Base-by-base conservation (phyloP, 2,113 vertebrate genomes). In the Chaetodon trifascialis region DNA sequence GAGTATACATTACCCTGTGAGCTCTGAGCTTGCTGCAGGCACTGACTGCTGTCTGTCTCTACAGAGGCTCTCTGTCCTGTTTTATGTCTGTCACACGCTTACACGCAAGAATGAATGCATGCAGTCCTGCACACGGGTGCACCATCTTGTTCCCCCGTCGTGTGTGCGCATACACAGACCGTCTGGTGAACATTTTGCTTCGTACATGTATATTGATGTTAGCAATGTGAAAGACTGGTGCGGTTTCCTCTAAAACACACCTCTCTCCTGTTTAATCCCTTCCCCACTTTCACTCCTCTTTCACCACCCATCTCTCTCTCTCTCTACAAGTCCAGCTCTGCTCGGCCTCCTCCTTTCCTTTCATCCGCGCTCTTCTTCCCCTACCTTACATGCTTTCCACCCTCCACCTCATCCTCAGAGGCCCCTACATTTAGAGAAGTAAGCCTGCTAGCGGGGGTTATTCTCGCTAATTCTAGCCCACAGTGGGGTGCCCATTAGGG, bases 401-500 rank as follows among this genome's bases (percentile, higher is more conserved):
- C 89, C 86, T 89, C 84, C 65, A 64, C 38, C 65, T 78, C 56
- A 68, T 91, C 90, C 87, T 91, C 83, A 1, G 86, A 89, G 92
- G 85, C 89, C 77, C 63, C n/a, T 82, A 88, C 88, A 77, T 93
- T 93, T 93, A 94, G 90, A 90, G 89, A 71, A 90, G 90, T 94
- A 93, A 94, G 92, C 94, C 91, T 94, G 91, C 92, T 87, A 9
- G 93, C 85, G 72, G 93, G 93, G 91, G 92, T 94, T 89, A 89
- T 89, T 89, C 86, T 82, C 42, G 71, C 88, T 94, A 93, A 94
- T 93, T 94, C 93, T 89, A 87, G 78, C 88, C 89, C 93, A 64
- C 93, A 92, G 94, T 87, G 73, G 94, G 93, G 93, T 89, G 89
- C 92, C 93, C 93, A 93, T 93, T 93, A 94, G 82, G 91, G 91